Evolutionary conservation across 2,888 invertebrate species (phyloP).

Genomic region (Protodeltote pygarga): DNA sequence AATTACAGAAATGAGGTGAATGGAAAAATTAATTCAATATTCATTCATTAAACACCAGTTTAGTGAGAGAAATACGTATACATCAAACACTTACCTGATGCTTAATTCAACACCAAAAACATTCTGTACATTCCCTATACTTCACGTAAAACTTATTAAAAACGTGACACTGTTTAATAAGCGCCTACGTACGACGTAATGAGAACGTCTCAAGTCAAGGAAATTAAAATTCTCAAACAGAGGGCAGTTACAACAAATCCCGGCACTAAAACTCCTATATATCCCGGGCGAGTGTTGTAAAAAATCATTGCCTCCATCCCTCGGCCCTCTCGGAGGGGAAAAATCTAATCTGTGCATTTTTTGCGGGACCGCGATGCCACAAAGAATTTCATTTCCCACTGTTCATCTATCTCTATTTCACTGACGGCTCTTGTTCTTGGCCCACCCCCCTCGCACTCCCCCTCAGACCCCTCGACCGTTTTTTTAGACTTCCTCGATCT

Average conservation of each 20-base stretch:
- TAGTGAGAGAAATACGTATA: too few species aligned
- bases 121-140: too few species aligned
- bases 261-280: constrained; percentile 85
- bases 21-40: too few species aligned
- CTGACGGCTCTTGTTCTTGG: constrained; percentile 87
- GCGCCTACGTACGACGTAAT: constrained; percentile 44
- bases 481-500: constrained; percentile 85
- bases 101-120: too few species aligned
- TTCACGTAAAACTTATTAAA: too few species aligned
- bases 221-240: constrained; percentile 85
- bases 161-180: constrained; percentile 27
- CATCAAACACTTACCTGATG: too few species aligned
- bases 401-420: constrained; percentile 88
- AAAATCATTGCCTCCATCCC: constrained; percentile 87
- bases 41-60: too few species aligned
- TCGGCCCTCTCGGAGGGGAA: constrained; percentile 83
- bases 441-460: constrained; percentile 58
- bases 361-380: constrained; percentile 88
- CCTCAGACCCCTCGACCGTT: constrained; percentile 72
- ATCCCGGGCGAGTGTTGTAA: constrained; percentile 84
- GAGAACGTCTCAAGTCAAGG: constrained; percentile 73
- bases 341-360: constrained; percentile 88
- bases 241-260: constrained; percentile 85
- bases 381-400: constrained; percentile 88
- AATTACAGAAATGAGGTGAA: too few species aligned